A percentile compares a stretch with the other conserved stretches of the same genome.
phyloP scores from a whole-genome alignment of 2,888 invertebrate genomes.

The Nysson spinosus region DNA sequence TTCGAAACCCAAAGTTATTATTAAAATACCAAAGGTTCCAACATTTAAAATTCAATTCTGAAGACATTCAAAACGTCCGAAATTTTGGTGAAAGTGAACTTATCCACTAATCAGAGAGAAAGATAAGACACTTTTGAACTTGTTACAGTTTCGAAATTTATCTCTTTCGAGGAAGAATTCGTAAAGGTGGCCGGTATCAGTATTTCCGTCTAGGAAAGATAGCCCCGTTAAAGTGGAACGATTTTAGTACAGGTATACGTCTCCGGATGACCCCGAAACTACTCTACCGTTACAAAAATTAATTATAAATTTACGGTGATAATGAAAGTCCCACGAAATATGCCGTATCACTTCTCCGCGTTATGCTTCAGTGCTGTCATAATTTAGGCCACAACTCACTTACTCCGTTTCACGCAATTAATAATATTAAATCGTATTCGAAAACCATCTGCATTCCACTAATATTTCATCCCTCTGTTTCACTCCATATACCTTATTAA shows the following conservation, averaged over 20 bases:
- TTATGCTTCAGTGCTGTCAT: constrained; percentile 65
- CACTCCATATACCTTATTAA: too few relatives aligned
- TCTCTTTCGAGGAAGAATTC: constrained; percentile 8
- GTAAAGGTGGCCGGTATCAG: neutral
- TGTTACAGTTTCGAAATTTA: too few relatives aligned
- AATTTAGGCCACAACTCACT: constrained; percentile 28
- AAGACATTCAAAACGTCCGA: too few relatives aligned
- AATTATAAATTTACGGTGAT: constrained; percentile 63
- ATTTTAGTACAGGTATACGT: constrained; percentile 48
- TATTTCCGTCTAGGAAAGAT: constrained; percentile 13
- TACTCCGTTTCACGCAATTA: neutral
- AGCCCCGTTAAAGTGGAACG: constrained; percentile 49
- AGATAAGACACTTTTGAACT: too few relatives aligned
- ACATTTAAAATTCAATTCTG: too few relatives aligned
- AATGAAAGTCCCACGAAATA: constrained; percentile 61
- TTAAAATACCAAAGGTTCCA: too few relatives aligned
- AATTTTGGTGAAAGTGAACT: too few relatives aligned
- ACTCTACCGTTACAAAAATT: constrained; percentile 66
- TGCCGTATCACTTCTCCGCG: constrained; percentile 63
- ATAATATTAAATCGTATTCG: too few relatives aligned
- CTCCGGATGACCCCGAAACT: constrained; percentile 53
- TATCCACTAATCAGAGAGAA: too few relatives aligned
- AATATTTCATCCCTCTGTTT: too few relatives aligned
- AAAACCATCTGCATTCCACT: too few relatives aligned
- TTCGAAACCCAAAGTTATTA: too few relatives aligned